Conservation (phyloP, 2,113 vertebrate species). For the Platichthys stellatus region DNA sequence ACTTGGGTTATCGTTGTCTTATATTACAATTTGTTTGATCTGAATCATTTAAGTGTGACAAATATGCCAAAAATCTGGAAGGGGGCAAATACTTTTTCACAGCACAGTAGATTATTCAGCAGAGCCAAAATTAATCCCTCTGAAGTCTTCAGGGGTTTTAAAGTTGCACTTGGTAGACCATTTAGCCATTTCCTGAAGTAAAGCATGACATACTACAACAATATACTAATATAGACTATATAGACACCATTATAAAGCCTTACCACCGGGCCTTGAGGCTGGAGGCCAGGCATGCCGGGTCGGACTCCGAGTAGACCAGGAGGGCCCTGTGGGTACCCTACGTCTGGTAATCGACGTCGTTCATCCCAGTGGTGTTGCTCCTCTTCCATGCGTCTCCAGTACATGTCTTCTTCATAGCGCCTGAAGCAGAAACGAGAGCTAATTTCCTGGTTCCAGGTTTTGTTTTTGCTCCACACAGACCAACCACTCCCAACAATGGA, state of each 20-base stretch:
- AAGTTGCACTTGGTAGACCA: too few relatives aligned
- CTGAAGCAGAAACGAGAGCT: constrained; percentile 68
- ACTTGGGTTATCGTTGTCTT: too few relatives aligned
- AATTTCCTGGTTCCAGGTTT: background rate
- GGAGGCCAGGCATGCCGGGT: constrained; percentile 92
- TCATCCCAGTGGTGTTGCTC: constrained; percentile 99
- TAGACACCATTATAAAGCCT: constrained; percentile 27
- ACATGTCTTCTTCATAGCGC: constrained; percentile 98
- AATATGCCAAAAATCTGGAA: too few relatives aligned
- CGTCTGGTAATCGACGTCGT: constrained; percentile 91
- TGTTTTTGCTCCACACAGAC: background rate
- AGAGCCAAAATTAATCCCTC: too few relatives aligned
- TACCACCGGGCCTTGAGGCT: constrained; percentile 93
- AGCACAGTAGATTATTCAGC: too few relatives aligned
- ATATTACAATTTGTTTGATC: too few relatives aligned
- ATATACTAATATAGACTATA: background rate
- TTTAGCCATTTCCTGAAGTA: too few relatives aligned
- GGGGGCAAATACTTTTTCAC: too few relatives aligned
- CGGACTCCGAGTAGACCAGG: constrained; percentile 93
- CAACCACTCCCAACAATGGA: background rate
- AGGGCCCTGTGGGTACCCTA: constrained; percentile 92
- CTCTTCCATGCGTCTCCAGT: constrained; percentile 98
- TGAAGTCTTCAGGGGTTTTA: too few relatives aligned
- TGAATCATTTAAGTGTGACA: too few relatives aligned
- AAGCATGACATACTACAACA: background rate